Conservation (phyloP, 2,113 vertebrate species). For the Prochilodus magdalenae region DNA sequence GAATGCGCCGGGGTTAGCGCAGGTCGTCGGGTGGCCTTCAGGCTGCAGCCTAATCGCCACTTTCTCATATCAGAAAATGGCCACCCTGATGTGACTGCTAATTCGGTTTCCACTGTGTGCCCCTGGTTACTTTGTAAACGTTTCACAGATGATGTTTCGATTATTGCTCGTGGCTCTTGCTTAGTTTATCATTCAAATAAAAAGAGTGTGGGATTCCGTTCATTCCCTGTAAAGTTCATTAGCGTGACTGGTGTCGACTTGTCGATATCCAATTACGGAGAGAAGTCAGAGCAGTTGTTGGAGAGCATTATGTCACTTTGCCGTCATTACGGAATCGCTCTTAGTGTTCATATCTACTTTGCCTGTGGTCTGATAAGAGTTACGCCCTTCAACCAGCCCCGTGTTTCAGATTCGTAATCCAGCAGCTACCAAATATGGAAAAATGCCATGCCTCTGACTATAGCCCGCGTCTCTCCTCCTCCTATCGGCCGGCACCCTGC, state of each 20-base stretch:
- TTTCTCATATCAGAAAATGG: conserved; percentile 49
- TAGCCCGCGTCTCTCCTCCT: conserved; percentile 14
- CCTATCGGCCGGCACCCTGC: conserved; percentile 32
- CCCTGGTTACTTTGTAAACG: background rate
- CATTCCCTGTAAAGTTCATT: background rate
- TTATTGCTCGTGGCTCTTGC: background rate
- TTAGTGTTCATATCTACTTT: background rate
- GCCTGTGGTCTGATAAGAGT: background rate
- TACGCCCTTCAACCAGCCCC: conserved; percentile 3
- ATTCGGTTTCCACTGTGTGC: background rate
- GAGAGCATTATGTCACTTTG: background rate
- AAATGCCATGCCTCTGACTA: conserved; percentile 25
- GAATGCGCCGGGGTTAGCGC: conserved; percentile 37
- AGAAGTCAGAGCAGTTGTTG: background rate
- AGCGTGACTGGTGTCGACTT: background rate
- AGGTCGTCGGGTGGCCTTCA: conserved; percentile 39
- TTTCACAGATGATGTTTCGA: background rate
- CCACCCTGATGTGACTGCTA: background rate
- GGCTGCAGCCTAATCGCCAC: conserved; percentile 46
- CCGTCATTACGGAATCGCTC: background rate
- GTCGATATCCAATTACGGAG: background rate
- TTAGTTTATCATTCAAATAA: background rate
- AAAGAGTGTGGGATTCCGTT: background rate
- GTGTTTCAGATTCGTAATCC: background rate
- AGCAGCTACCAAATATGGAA: conserved; percentile 37